These are phyloP conservation scores for Hylia prasina DNA, from an alignment of 2,113 vertebrate genomes.

Conservation along the genomic window DNA sequence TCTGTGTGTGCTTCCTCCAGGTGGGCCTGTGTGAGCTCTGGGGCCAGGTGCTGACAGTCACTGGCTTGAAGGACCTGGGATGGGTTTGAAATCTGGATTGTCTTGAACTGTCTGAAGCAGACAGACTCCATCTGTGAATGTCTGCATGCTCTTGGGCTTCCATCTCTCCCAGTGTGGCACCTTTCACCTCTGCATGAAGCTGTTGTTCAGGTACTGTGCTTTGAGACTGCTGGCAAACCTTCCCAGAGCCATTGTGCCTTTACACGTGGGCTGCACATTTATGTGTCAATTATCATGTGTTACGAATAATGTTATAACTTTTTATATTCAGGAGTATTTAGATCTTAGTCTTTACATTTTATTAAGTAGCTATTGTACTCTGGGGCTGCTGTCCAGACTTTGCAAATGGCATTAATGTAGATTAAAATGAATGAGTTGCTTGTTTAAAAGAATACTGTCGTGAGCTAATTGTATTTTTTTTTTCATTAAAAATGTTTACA, in stretches of 20 bases:
- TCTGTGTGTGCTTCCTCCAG: background rate
- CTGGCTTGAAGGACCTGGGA: background rate
- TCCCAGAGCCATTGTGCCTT: background rate
- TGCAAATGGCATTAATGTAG: background rate
- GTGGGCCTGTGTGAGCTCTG: background rate
- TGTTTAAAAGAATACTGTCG: background rate
- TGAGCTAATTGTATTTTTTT: background rate
- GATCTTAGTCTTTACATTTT: background rate
- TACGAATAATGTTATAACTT: background rate
- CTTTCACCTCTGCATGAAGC: background rate
- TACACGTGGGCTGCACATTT: background rate
- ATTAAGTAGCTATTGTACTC: background rate
- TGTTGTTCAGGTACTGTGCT: slow-evolving; percentile 4
- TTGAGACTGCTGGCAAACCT: background rate
- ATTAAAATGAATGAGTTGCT: background rate
- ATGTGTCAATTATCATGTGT: background rate
- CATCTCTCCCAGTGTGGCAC: background rate
- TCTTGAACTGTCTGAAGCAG: background rate
- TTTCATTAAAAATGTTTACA: background rate
- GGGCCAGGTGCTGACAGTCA: background rate
- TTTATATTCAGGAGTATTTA: background rate
- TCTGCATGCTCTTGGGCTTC: background rate
- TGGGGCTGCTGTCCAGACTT: background rate
- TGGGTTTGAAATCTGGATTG: background rate
- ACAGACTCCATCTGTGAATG: background rate